phyloP scores from a whole-genome alignment of 2,888 invertebrate genomes.

The Scaptomyza caliginosa region DNA sequence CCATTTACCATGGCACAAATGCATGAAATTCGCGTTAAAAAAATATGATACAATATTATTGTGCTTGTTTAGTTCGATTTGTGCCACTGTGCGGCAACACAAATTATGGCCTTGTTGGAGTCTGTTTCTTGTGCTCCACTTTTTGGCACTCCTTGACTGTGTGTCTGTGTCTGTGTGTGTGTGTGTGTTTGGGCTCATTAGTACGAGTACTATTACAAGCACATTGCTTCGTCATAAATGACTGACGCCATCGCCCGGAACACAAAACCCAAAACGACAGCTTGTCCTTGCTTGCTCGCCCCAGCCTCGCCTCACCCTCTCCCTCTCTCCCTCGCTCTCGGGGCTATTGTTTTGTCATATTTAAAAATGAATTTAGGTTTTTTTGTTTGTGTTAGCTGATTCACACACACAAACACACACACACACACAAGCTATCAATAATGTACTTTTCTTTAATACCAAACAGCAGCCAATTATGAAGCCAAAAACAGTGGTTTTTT shows the following conservation, averaged over 20 bases:
- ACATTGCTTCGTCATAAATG: conserved; percentile 74
- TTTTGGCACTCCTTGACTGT: conserved; percentile 46
- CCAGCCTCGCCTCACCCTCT: neutral
- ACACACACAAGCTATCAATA: conserved; percentile 69
- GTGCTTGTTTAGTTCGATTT: no score
- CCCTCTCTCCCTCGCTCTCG: neutral
- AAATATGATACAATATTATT: no score
- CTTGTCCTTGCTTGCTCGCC: conserved; percentile 59
- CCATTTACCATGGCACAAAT: conserved; percentile 18
- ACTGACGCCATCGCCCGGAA: conserved; percentile 52
- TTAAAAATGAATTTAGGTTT: conserved; percentile 75
- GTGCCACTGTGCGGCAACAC: conserved; percentile 31
- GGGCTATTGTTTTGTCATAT: conserved; percentile 76
- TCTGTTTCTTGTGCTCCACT: conserved; percentile 55
- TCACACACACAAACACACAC: neutral
- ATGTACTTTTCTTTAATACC: conserved; percentile 70
- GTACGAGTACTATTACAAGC: conserved; percentile 63
- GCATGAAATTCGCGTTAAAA: neutral
- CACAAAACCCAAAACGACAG: conserved; percentile 45
- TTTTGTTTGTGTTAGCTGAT: conserved; percentile 27
- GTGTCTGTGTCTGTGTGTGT: conserved; percentile 11
- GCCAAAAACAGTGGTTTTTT: no score
- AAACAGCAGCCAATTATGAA: conserved; percentile 61
- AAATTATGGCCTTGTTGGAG: conserved; percentile 36
- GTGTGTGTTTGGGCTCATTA: conserved; percentile 57